A percentile compares a stretch with the other conserved stretches of the same genome.
Conservation (phyloP, 2,113 vertebrate genomes). For the Lagenorhynchus albirostris region DNA sequence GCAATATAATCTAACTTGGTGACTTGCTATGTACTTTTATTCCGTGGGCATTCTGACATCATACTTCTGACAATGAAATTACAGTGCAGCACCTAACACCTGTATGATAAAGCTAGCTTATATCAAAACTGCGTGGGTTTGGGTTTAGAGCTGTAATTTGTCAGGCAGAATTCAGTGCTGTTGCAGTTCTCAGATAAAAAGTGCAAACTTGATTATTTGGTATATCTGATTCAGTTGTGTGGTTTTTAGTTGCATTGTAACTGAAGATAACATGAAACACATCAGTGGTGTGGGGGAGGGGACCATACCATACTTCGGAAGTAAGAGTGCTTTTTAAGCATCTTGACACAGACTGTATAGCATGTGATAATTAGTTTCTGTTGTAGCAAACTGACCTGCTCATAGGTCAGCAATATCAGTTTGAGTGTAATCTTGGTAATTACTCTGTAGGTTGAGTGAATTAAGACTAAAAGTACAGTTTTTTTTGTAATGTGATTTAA, state of each 20-base stretch:
- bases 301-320: conserved; percentile 70
- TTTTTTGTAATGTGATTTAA: conserved; percentile 64
- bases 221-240: conserved; percentile 76
- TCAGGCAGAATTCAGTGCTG: conserved; percentile 77
- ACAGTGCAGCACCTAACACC: conserved; percentile 94
- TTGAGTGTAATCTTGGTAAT: conserved; percentile 59
- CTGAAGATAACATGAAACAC: conserved; percentile 69
- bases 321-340: conserved; percentile 58
- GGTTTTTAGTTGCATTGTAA: conserved; percentile 78
- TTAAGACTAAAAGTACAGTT: background rate
- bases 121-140: conserved; percentile 80
- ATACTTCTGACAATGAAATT: conserved; percentile 94
- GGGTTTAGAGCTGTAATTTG: conserved; percentile 78
- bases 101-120: conserved; percentile 79
- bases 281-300: conserved; percentile 76
- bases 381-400: conserved; percentile 57
- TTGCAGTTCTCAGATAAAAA: conserved; percentile 79
- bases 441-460: conserved; percentile 55
- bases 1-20: conserved; percentile 91
- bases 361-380: conserved; percentile 42
- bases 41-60: conserved; percentile 96
- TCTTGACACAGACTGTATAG: conserved; percentile 60
- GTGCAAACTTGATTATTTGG: conserved; percentile 84
- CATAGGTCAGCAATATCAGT: conserved; percentile 68
- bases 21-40: conserved; percentile 89